Percentiles rank a stretch among this genome's conserved stretches.
Conservation (phyloP, 2,888 invertebrate genomes). For the Notodonta dromedarius region DNA sequence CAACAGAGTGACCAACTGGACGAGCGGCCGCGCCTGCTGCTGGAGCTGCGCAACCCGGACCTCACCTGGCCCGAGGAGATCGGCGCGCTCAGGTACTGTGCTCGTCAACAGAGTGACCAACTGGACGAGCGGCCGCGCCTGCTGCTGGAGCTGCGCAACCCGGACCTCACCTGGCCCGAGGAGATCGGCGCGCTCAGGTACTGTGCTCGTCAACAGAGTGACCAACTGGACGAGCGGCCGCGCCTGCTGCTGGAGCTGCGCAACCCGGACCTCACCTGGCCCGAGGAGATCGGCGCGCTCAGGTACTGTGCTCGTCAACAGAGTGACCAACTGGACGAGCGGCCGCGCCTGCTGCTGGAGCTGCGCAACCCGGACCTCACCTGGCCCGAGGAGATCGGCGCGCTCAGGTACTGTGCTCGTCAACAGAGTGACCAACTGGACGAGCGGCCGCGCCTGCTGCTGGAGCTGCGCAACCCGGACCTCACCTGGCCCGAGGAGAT, state of each 20-base stretch:
- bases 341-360: conserved; percentile 90
- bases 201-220: background rate
- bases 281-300: conserved; percentile 93
- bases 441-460: conserved; percentile 89
- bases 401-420: conserved; percentile 73
- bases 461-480: conserved; percentile 94
- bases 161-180: conserved; percentile 97
- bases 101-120: background rate
- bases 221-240: conserved; percentile 87
- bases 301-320: conserved; percentile 54
- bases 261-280: conserved; percentile 96
- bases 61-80: conserved; percentile 98
- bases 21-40: conserved; percentile 89
- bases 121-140: conserved; percentile 90
- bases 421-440: conserved; percentile 66
- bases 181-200: conserved; percentile 90
- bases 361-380: conserved; percentile 94
- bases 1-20: conserved; percentile 66
- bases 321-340: conserved; percentile 84
- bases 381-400: conserved; percentile 96
- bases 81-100: conserved; percentile 84
- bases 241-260: conserved; percentile 92
- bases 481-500: conserved; percentile 98
- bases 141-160: conserved; percentile 92
- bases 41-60: conserved; percentile 94